phyloP scores from a whole-genome alignment of 2,797 vertebrate species.

The Aldrovandia affinis region DNA sequence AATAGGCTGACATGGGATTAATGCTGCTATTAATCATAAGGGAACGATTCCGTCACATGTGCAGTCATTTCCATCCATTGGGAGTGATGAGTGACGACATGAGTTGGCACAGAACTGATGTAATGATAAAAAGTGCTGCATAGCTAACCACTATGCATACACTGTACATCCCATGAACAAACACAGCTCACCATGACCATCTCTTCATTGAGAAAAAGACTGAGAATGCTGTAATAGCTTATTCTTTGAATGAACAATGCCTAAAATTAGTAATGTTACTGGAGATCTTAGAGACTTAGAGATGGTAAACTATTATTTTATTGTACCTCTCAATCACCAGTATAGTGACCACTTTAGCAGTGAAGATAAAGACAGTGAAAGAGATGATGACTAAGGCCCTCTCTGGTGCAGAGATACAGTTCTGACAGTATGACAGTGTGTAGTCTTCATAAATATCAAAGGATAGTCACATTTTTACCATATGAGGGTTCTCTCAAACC shows the following conservation, averaged over 20 bases:
- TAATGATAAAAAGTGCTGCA: not conserved
- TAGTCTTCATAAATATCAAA: not conserved
- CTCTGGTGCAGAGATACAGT: too few species aligned
- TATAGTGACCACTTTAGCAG: not conserved
- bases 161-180: not conserved
- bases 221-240: not conserved
- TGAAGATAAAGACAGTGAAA: not conserved
- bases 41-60: not conserved
- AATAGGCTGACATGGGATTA: too few species aligned
- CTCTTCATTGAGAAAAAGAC: not conserved
- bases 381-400: not conserved
- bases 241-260: not conserved
- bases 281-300: not conserved
- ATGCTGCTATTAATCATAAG: too few species aligned
- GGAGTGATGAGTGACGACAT: too few species aligned
- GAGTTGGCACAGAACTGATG: not conserved
- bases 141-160: not conserved
- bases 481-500: not conserved
- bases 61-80: not conserved
- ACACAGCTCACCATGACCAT: not conserved
- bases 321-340: not conserved
- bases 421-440: not conserved
- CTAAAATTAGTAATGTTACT: not conserved
- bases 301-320: not conserved
- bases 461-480: not conserved